Base-by-base conservation (phyloP, 1,140 invertebrate genomes). In the Grapholita molesta region DNA sequence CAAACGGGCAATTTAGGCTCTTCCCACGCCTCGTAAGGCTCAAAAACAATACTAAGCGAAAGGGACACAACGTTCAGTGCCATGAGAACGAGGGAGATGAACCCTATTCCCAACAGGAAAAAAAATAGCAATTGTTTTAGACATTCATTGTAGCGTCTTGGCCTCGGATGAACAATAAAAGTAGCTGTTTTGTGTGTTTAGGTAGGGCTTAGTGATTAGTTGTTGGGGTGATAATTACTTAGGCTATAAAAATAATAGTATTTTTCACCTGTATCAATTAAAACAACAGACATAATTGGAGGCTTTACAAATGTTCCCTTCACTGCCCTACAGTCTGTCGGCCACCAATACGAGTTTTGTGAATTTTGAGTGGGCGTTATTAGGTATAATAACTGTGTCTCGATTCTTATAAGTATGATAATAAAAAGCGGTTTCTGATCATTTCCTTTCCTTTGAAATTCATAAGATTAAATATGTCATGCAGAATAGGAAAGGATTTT, bases 101-200 rank as follows among this genome's bases (percentile, higher is more conserved):
- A 8, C 23, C 28, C 32, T 70, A 70, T 77, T 74, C 75, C 70
- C 72, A 72, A 64, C 15, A 35, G 0, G 67, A 66, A 70, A 70
- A n/a, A 77, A 77, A 74, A 70, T 52, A 23, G 64, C 67, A 64
- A 77, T 74, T 74, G 75, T 74, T 67, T 68, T 64, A 71, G 69
- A 71, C 28, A 23, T 69, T 32, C 35, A 73, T 33, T 67, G 35
- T 70, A 48, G 30, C 32, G 28, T 38, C 64, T 52, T 57, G 69
- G 33, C 74, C 73, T 75, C 70, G 15, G n/a, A 23, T 66, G 12
- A 66, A 38, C 38, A 66, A 66, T 66, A 66, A 38, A 66, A 38
- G 38, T 42, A 33, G 12, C 11, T 35, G 64, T 66, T 66, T 66
- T 66, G 33, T 42, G 32, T 66, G 23, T 9, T 30, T 61, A 30